A percentile compares a stretch with the other conserved stretches of the same genome.
These are phyloP conservation scores for Hassar affinis DNA, from an alignment of 2,113 vertebrate genomes.

Conservation along the genomic window DNA sequence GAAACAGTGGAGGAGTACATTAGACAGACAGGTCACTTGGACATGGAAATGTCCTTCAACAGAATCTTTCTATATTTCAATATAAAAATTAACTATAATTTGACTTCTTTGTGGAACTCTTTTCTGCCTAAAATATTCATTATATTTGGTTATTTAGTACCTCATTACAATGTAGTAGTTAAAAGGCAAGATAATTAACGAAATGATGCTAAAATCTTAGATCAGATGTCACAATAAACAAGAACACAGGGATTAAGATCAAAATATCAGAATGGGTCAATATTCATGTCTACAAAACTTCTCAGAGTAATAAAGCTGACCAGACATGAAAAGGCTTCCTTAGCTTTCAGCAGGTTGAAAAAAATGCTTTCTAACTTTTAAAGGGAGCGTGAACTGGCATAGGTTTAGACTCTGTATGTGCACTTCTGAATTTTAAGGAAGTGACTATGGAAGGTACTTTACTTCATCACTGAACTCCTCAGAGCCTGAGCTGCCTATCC, in stretches of 20 bases:
- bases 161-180: neutral
- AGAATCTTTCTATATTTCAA: too few species aligned
- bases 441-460: neutral
- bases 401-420: too few species aligned
- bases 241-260: neutral
- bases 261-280: neutral
- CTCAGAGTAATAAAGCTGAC: neutral
- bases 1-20: neutral
- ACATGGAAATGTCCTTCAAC: neutral
- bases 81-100: neutral
- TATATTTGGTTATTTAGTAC: neutral
- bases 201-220: neutral
- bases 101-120: neutral
- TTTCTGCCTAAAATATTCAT: neutral
- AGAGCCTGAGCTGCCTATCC: slow-evolving; percentile 86
- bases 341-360: too few species aligned
- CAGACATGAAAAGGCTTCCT: neutral
- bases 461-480: slow-evolving; percentile 74
- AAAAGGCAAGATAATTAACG: neutral
- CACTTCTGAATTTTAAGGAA: neutral
- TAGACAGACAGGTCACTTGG: neutral
- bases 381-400: too few species aligned
- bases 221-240: neutral
- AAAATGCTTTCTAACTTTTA: too few species aligned
- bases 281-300: neutral